phyloP scores from a whole-genome alignment of 2,113 vertebrate species.

The Dipodomys merriami region DNA sequence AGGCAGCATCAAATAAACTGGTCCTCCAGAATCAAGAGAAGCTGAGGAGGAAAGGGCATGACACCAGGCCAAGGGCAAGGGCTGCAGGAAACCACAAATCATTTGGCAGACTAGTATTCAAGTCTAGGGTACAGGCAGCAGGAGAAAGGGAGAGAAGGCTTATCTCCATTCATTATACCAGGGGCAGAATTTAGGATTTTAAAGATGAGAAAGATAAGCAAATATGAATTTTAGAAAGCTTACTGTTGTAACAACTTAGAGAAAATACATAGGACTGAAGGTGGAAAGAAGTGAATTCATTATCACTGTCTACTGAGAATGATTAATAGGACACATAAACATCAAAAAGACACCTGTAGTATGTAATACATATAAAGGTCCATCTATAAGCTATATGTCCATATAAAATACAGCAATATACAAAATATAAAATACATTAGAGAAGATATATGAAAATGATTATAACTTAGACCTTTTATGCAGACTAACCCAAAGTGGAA shows the following conservation, averaged over 20 bases:
- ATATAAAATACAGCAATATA: neutral
- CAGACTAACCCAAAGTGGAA: neutral
- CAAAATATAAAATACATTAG: neutral
- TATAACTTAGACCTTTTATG: neutral
- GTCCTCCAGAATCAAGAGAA: neutral
- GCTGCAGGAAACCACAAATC: neutral
- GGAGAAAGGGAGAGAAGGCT: neutral
- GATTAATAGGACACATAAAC: neutral
- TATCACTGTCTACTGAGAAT: neutral
- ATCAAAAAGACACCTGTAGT: neutral
- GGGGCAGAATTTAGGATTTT: neutral
- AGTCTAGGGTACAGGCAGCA: accelerated
- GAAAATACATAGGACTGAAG: neutral
- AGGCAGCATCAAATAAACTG: neutral
- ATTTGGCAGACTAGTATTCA: too few species aligned
- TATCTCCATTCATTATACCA: neutral
- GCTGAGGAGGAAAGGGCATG: neutral
- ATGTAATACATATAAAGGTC: neutral
- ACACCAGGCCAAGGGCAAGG: neutral
- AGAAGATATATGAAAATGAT: neutral
- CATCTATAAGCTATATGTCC: neutral
- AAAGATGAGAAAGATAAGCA: neutral
- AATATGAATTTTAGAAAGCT: neutral
- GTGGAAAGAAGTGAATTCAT: neutral
- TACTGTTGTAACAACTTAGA: neutral